Percentiles rank a stretch among this genome's conserved stretches.
Conservation (phyloP, 1,140 invertebrate species). For the Scaptodrosophila lebanonensis region DNA sequence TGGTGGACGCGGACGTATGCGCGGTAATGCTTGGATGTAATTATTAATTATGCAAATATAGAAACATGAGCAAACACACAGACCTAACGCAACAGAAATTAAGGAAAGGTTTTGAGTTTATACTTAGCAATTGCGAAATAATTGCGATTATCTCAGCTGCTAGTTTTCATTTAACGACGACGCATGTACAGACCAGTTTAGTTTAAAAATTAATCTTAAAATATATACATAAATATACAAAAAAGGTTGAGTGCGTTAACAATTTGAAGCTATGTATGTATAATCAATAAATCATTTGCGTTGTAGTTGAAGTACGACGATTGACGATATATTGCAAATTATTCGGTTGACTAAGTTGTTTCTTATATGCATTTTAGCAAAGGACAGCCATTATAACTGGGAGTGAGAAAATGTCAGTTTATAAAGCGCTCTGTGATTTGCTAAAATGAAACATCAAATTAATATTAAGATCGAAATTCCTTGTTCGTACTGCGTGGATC, state of each 20-base stretch:
- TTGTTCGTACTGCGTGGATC: too few species aligned
- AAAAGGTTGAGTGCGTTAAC: slow-evolving; percentile 23
- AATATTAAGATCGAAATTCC: too few species aligned
- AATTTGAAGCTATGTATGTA: not conserved
- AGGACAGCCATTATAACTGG: too few species aligned
- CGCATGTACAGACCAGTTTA: slow-evolving; percentile 27
- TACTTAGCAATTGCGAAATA: too few species aligned
- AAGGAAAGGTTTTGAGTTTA: slow-evolving; percentile 40
- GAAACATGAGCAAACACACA: slow-evolving; percentile 11
- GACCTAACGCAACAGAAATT: not conserved
- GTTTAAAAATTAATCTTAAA: not conserved
- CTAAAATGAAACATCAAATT: too few species aligned
- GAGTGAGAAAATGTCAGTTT: too few species aligned
- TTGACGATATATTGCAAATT: too few species aligned
- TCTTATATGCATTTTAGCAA: too few species aligned
- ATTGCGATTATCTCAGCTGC: slow-evolving; percentile 50
- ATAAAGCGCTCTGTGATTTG: too few species aligned
- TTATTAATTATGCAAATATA: slow-evolving; percentile 49
- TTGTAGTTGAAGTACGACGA: too few species aligned
- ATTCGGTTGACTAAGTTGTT: too few species aligned
- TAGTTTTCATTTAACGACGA: slow-evolving; percentile 27
- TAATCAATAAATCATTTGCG: too few species aligned
- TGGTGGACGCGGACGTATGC: slow-evolving; percentile 54
- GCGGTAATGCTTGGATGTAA: slow-evolving; percentile 75
- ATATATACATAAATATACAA: slow-evolving; percentile 1